These are phyloP conservation scores for Choristoneura fumiferana DNA, from an alignment of 1,140 invertebrate genomes.

Conservation along the genomic window DNA sequence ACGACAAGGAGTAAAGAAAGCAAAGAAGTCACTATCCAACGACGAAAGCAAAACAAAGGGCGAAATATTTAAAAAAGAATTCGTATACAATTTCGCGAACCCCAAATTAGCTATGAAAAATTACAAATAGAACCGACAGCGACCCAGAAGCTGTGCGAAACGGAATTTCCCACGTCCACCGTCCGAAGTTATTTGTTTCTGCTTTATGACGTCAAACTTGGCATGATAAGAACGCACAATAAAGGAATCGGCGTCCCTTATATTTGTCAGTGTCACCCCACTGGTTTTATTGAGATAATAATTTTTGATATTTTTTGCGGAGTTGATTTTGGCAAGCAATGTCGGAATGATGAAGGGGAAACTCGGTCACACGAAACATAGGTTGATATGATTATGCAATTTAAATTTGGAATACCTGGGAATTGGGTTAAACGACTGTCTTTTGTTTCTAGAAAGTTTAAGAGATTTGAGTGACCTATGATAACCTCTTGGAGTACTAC, in stretches of 20 bases:
- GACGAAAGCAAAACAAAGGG: no score
- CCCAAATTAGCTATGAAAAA: neutral
- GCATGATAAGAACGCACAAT: constrained; percentile 16
- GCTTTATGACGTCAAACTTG: constrained; percentile 15
- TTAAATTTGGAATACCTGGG: no score
- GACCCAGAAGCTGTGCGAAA: constrained; percentile 11
- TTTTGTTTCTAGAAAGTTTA: no score
- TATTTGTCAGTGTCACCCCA: constrained; percentile 12
- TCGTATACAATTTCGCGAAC: no score
- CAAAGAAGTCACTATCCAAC: no score
- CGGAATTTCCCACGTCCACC: constrained; percentile 10
- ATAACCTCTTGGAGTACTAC: no score
- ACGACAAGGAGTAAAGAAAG: no score
- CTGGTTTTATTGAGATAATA: constrained; percentile 17
- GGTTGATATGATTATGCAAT: no score
- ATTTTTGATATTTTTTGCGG: constrained; percentile 4
- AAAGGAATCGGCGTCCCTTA: constrained; percentile 13
- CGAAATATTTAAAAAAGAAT: no score
- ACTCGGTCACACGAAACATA: no score
- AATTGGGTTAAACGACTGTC: no score
- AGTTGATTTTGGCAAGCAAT: neutral
- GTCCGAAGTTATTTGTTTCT: constrained; percentile 14
- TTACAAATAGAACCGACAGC: neutral
- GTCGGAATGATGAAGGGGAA: neutral
- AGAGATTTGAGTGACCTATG: no score